Conservation (phyloP, 2,888 invertebrate species). For the Eledona agricola region DNA sequence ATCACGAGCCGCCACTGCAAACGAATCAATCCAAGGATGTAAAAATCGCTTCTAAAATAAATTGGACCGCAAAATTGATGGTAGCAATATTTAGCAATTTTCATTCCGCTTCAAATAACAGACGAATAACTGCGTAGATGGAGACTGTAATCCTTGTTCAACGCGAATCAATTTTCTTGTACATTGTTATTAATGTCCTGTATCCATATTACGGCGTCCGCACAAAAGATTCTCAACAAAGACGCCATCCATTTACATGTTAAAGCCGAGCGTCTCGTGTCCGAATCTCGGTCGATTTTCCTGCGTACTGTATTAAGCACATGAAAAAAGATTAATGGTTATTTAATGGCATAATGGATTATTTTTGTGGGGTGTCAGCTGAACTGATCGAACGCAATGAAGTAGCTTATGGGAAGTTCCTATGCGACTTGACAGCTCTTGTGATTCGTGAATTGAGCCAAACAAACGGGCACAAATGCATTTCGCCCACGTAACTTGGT, state of each 20-base stretch:
- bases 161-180: constrained; percentile 30
- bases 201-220: constrained; percentile 20
- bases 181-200: constrained; percentile 26
- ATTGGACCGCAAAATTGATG: too few species aligned
- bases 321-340: constrained; percentile 3
- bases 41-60: too few species aligned
- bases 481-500: constrained; percentile 26
- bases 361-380: constrained; percentile 4
- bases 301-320: background rate
- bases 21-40: too few species aligned
- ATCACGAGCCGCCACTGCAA: too few species aligned
- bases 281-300: background rate
- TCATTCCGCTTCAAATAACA: too few species aligned
- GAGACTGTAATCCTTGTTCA: too few species aligned
- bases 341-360: constrained; percentile 9
- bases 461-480: constrained; percentile 24
- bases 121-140: constrained; percentile 11
- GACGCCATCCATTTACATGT: constrained; percentile 30
- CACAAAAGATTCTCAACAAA: constrained; percentile 26
- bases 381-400: constrained; percentile 17
- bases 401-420: constrained; percentile 8
- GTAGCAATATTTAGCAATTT: too few species aligned
- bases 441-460: constrained; percentile 26
- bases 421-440: constrained; percentile 19
- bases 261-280: constrained; percentile 10